Evolutionary conservation across 2,888 invertebrate species (phyloP).

Genomic region (Drosophila atroscutellata): DNA sequence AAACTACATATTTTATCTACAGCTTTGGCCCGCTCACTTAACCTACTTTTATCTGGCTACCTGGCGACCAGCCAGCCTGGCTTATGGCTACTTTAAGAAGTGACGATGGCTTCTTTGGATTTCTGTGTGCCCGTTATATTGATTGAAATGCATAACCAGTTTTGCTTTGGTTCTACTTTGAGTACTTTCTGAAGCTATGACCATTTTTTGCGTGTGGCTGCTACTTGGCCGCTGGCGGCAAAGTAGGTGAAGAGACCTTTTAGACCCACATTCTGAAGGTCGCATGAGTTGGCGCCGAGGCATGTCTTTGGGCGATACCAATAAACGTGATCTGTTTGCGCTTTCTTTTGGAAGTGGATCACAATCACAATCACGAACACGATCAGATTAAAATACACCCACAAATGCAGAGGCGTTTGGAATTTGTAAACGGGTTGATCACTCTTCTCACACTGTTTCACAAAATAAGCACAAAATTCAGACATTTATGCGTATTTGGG

Average conservation of each 20-base stretch:
- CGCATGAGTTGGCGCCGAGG: conserved; percentile 43
- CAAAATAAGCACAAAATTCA: background rate
- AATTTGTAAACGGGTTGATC: conserved; percentile 1
- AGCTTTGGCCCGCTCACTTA: conserved; percentile 68
- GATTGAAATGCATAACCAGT: conserved; percentile 80
- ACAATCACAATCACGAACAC: conserved; percentile 12
- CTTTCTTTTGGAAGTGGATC: conserved; percentile 66
- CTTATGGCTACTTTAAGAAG: conserved; percentile 26
- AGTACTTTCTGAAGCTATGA: conserved; percentile 24
- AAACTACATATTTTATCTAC: conserved; percentile 61
- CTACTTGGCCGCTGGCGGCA: conserved; percentile 1
- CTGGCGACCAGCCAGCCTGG: conserved; percentile 34
- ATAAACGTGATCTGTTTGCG: conserved; percentile 73
- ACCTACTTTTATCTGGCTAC: conserved; percentile 75
- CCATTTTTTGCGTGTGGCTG: conserved; percentile 12
- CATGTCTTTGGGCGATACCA: conserved; percentile 19
- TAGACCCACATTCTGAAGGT: conserved; percentile 67
- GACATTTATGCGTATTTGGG: background rate
- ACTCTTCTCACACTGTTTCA: background rate
- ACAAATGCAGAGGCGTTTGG: conserved; percentile 25
- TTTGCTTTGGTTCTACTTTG: conserved; percentile 71
- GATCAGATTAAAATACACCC: conserved; percentile 20
- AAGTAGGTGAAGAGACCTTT: conserved; percentile 63
- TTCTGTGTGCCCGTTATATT: conserved; percentile 70
- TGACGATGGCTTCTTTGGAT: conserved; percentile 16